phyloP scores from a whole-genome alignment of 53 echinoderm and acorn worm species.

The Actinopyga echinites region DNA sequence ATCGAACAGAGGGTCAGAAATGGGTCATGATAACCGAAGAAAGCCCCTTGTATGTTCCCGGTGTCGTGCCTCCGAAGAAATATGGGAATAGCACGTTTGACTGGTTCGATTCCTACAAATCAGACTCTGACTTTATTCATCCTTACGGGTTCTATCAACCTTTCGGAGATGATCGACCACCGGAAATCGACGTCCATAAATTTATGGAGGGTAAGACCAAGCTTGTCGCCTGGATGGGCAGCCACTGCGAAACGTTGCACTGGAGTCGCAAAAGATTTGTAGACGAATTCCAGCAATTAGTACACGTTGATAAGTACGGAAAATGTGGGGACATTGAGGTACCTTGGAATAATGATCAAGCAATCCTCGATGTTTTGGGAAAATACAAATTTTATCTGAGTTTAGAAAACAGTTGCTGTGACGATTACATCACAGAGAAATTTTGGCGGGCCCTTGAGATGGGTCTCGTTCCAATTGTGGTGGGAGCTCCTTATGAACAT shows the following conservation, averaged over 20 bases:
- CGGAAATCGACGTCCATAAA: neutral
- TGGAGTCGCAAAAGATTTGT: constrained; percentile 18
- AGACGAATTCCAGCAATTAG: neutral
- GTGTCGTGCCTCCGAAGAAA: constrained; percentile 9
- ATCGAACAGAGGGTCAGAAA: constrained; percentile 22
- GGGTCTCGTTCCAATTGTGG: constrained; percentile 20
- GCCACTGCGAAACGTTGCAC: constrained; percentile 32
- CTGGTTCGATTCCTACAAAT: constrained; percentile 27
- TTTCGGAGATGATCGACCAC: neutral
- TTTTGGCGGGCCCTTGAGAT: constrained; percentile 31
- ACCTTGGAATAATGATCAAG: constrained; percentile 22
- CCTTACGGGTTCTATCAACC: constrained; percentile 1
- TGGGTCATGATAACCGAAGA: constrained; percentile 41
- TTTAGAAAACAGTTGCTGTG: constrained; percentile 43
- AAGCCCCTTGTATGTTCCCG: constrained; percentile 2
- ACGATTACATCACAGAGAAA: constrained; percentile 30
- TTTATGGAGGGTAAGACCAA: neutral
- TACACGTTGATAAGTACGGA: constrained; percentile 22
- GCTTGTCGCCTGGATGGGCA: constrained; percentile 30
- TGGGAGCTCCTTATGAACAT: constrained; percentile 19
- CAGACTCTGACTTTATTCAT: constrained; percentile 22
- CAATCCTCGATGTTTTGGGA: neutral
- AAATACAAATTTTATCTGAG: constrained; percentile 34
- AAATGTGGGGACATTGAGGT: constrained; percentile 9
- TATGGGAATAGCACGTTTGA: neutral